Evolutionary conservation across 2,797 vertebrate species (phyloP).

Genomic region (Enteromius paludinosus): DNA sequence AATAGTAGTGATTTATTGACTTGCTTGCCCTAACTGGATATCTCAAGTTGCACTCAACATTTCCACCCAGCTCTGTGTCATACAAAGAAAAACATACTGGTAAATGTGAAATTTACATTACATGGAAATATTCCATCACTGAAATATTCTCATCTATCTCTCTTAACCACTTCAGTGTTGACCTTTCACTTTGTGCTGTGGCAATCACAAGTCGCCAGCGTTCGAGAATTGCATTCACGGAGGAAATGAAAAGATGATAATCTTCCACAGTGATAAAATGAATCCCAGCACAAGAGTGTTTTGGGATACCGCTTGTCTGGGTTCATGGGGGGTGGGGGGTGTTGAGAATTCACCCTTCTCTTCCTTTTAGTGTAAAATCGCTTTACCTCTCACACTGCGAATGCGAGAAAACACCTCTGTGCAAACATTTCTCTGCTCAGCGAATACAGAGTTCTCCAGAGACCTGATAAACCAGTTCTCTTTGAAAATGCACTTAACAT

Average conservation of each 20-base stretch:
- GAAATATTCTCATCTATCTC: conserved; percentile 46
- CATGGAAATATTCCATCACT: conserved; percentile 6
- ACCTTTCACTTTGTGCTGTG: conserved; percentile 49
- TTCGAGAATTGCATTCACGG: conserved; percentile 10
- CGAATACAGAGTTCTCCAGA: not conserved
- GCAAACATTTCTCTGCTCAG: not conserved
- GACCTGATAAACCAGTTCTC: conserved; percentile 15
- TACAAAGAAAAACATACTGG: not conserved
- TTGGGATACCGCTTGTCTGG: conserved; percentile 5
- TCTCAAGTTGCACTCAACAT: conserved; percentile 24
- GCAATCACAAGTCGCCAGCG: conserved; percentile 32
- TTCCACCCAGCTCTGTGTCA: not conserved
- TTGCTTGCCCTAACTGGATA: conserved; percentile 35
- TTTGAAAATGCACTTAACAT: conserved; percentile 37
- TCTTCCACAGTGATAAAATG: conserved; percentile 37
- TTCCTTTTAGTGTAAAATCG: conserved; percentile 17
- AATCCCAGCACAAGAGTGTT: conserved; percentile 10
- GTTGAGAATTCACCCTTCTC: not conserved
- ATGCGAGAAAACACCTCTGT: conserved; percentile 28
- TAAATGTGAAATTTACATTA: conserved; percentile 24
- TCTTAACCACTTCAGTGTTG: conserved; percentile 34
- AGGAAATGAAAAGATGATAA: conserved; percentile 50
- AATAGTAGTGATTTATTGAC: conserved; percentile 45
- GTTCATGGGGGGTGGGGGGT: not conserved
- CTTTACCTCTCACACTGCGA: not conserved